phyloP scores from a whole-genome alignment of 2,888 invertebrate genomes.

The Acholoe squamosa region DNA sequence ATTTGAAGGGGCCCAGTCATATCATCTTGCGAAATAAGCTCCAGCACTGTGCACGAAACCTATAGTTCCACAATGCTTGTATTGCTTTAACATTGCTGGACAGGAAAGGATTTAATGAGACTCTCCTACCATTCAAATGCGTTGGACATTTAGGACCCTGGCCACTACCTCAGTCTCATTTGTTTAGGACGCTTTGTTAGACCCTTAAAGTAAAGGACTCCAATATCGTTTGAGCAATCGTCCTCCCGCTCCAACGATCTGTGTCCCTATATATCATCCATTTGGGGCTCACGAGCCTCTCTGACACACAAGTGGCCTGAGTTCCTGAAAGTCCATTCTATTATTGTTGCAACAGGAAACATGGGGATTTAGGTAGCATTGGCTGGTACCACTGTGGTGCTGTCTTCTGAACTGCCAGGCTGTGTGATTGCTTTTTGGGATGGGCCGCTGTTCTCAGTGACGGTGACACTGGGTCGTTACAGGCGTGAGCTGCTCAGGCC shows the following conservation, averaged over 20 bases:
- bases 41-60: no score
- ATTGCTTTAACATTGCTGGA: no score
- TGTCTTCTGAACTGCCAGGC: constrained; percentile 33
- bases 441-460: constrained; percentile 3
- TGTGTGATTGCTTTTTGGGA: not conserved
- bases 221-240: not conserved
- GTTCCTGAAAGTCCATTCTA: not conserved
- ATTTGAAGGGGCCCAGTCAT: no score
- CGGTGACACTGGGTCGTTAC: constrained; percentile 51
- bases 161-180: not conserved
- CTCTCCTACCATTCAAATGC: no score
- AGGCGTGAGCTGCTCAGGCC: constrained; percentile 5
- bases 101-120: no score
- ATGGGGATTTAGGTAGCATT: not conserved
- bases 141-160: no score
- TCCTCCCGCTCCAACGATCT: not conserved
- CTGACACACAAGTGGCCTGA: not conserved
- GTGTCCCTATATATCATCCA: not conserved
- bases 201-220: not conserved
- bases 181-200: not conserved
- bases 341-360: not conserved
- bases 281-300: not conserved
- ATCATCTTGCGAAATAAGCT: no score
- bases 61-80: no score
- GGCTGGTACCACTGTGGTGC: not conserved